Conservation (phyloP, 2,888 invertebrate genomes). For the Tenthredo distinguenda region DNA sequence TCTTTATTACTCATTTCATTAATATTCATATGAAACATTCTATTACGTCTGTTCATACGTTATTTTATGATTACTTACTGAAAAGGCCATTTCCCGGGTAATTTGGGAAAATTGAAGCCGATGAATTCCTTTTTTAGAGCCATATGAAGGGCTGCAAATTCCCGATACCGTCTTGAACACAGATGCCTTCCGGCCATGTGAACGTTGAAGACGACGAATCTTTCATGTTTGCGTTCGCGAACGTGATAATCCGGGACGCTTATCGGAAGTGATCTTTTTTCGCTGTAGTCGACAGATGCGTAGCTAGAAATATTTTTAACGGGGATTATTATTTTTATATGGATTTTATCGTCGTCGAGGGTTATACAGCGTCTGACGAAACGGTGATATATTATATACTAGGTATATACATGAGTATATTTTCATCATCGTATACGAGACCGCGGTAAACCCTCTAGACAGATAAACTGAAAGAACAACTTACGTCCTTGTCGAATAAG, state of each 20-base stretch:
- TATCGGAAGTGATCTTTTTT: constrained; percentile 93
- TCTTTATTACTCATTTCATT: background rate
- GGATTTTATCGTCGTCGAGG: constrained; percentile 9
- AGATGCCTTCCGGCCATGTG: constrained; percentile 99
- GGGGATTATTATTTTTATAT: background rate
- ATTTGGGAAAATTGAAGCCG: constrained; percentile 97
- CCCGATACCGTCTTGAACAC: constrained; percentile 97
- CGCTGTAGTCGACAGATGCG: constrained; percentile 93
- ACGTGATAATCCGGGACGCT: constrained; percentile 97
- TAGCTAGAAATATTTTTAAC: constrained; percentile 80
- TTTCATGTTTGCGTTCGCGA: constrained; percentile 91
- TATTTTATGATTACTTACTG: constrained; percentile 78
- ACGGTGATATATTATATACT: background rate
- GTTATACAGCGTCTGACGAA: constrained; percentile 27
- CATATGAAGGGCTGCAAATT: constrained; percentile 94
- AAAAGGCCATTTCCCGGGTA: constrained; percentile 99
- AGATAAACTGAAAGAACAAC: constrained; percentile 25
- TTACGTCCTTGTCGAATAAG: constrained; percentile 42
- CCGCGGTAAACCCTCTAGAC: background rate
- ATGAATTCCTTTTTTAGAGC: constrained; percentile 95
- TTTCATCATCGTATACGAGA: constrained; percentile 13
- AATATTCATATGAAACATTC: background rate
- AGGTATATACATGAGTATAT: background rate
- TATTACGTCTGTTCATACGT: too few species aligned
- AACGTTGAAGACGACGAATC: constrained; percentile 97